Conservation (phyloP, 2,113 vertebrate genomes). For the Columba janthina region DNA sequence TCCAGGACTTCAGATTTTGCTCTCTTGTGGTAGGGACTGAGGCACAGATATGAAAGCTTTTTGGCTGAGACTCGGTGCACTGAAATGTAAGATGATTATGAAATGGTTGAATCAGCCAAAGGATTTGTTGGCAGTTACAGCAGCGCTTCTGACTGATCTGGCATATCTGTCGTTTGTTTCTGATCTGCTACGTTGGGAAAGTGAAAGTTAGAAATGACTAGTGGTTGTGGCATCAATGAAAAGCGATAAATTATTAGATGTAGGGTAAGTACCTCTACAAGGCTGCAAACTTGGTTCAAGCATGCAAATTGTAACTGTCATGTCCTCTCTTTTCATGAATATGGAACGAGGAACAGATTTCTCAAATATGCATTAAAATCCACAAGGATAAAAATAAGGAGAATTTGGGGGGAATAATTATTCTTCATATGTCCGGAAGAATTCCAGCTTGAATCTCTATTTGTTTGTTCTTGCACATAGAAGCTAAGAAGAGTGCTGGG, state of each 20-base stretch:
- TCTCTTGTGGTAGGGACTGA: neutral
- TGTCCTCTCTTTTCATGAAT: neutral
- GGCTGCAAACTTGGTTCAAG: neutral
- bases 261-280: neutral
- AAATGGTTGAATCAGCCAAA: constrained; percentile 44
- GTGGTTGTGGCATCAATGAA: neutral
- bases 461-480: neutral
- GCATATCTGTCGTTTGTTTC: neutral
- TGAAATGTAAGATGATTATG: constrained; percentile 41
- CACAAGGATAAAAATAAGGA: neutral
- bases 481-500: neutral
- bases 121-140: constrained; percentile 37
- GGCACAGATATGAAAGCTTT: neutral
- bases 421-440: neutral
- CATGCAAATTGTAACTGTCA: neutral
- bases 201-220: neutral
- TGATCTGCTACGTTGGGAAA: neutral
- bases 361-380: neutral
- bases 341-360: neutral
- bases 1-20: constrained; percentile 19
- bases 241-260: neutral
- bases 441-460: neutral
- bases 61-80: neutral
- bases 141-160: constrained; percentile 15
- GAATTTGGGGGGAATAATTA: neutral